These are phyloP conservation scores for Cyphomyrus plagiostoma DNA, from an alignment of 2,113 vertebrate genomes.

Conservation along the genomic window DNA sequence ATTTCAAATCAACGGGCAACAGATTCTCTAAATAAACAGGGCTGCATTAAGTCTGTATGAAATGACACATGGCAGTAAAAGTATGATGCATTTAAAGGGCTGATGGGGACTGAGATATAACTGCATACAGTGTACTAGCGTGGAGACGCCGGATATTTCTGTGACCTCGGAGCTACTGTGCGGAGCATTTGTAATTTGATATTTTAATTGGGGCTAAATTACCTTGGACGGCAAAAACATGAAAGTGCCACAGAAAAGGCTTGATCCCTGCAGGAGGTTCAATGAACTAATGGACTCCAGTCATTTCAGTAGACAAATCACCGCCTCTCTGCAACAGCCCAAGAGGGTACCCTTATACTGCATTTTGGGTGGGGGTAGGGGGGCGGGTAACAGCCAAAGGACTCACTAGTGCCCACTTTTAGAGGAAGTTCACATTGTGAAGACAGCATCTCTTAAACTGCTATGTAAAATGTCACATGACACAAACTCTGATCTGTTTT, in stretches of 20 bases:
- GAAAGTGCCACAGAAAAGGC: background rate
- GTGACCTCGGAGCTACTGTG: slow-evolving; percentile 6
- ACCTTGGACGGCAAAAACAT: slow-evolving; percentile 13
- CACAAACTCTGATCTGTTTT: background rate
- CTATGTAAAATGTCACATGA: background rate
- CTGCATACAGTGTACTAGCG: background rate
- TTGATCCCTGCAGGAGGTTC: slow-evolving; percentile 7
- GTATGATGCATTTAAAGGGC: background rate
- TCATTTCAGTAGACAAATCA: slow-evolving; percentile 13
- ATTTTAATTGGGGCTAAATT: slow-evolving; percentile 24
- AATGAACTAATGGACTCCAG: slow-evolving; percentile 7
- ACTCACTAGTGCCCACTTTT: slow-evolving; percentile 1
- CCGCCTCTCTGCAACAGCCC: background rate
- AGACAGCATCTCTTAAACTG: background rate
- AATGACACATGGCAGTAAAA: background rate
- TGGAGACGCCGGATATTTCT: background rate
- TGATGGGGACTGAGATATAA: background rate
- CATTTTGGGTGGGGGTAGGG: background rate
- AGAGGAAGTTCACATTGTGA: background rate
- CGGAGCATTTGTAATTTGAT: slow-evolving; percentile 19
- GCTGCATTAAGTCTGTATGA: background rate
- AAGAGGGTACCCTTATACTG: background rate
- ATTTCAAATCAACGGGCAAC: background rate
- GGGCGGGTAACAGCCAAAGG: background rate
- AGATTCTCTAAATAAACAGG: background rate